Evolutionary conservation across 2,888 invertebrate genomes (phyloP).

Genomic region (Melangyna quadrimaculata): DNA sequence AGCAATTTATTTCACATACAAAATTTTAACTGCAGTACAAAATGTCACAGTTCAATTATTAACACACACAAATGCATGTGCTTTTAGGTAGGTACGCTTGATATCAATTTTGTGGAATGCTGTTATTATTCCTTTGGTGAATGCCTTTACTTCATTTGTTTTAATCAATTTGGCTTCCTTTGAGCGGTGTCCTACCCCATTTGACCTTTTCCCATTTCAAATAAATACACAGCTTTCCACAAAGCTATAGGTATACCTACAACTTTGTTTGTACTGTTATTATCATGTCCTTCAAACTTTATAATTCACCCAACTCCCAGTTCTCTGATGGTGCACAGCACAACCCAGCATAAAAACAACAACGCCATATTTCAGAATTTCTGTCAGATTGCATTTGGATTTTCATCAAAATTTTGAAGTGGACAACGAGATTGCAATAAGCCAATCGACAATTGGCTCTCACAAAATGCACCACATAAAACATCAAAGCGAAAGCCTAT

Average conservation of each 20-base stretch:
- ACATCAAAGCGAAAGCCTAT: slow-evolving; percentile 19
- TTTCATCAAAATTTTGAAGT: slow-evolving; percentile 65
- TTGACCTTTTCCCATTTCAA: neutral
- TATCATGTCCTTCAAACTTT: slow-evolving; percentile 16
- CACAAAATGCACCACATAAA: slow-evolving; percentile 10
- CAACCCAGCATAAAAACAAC: neutral
- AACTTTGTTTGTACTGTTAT: neutral
- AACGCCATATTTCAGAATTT: neutral
- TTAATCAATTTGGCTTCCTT: neutral
- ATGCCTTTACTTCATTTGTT: neutral
- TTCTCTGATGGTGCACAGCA: neutral
- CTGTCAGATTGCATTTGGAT: slow-evolving; percentile 65
- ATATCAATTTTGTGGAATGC: neutral
- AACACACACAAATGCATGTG: neutral
- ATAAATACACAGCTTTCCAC: neutral
- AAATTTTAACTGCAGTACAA: neutral
- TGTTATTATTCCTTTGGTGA: neutral
- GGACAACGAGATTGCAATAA: slow-evolving; percentile 71
- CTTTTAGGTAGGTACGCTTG: too few species aligned
- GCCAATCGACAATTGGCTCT: slow-evolving; percentile 71
- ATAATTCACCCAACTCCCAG: neutral
- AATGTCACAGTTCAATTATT: neutral
- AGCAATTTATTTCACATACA: neutral
- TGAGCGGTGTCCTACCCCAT: neutral
- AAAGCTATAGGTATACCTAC: neutral